Conservation (phyloP, 2,797 vertebrate species). For the Balearica regulorum region DNA sequence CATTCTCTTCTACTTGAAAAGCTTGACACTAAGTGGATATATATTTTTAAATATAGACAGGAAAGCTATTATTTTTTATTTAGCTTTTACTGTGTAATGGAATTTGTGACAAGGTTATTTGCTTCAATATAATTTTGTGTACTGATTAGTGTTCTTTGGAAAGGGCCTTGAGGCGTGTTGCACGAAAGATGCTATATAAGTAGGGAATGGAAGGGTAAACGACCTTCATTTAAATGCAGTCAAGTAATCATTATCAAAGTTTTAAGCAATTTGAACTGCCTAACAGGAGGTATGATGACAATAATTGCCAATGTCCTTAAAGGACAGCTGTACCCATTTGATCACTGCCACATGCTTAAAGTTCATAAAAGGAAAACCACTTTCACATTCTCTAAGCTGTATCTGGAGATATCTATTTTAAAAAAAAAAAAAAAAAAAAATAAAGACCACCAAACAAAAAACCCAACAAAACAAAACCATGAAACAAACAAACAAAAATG, state of each 20-base stretch:
- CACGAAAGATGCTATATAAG: slow-evolving; percentile 59
- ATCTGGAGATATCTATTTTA: slow-evolving; percentile 2
- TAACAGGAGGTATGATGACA: slow-evolving; percentile 70
- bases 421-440: not conserved
- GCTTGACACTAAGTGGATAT: slow-evolving; percentile 77
- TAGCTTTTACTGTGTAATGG: slow-evolving; percentile 77
- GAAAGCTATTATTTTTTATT: slow-evolving; percentile 80
- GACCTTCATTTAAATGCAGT: slow-evolving; percentile 74
- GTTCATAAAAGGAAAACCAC: slow-evolving; percentile 54
- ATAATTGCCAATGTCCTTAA: slow-evolving; percentile 72
- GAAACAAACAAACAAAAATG: not conserved
- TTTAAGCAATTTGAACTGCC: slow-evolving; percentile 76
- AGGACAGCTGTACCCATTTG: slow-evolving; percentile 65
- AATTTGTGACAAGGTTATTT: slow-evolving; percentile 80
- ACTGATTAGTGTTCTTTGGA: slow-evolving; percentile 77
- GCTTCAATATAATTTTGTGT: slow-evolving; percentile 76
- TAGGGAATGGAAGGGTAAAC: slow-evolving; percentile 65
- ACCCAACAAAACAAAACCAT: too few species aligned
- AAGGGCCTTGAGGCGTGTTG: slow-evolving; percentile 69
- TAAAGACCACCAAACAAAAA: not conserved
- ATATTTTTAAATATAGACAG: slow-evolving; percentile 76
- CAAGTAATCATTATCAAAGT: slow-evolving; percentile 78
- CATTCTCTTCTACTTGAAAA: slow-evolving; percentile 65
- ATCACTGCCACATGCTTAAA: slow-evolving; percentile 62
- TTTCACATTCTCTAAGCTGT: slow-evolving; percentile 15